Percentiles rank a stretch among this genome's conserved stretches.
These are phyloP conservation scores for Emydocephalus ijimae DNA, from an alignment of 2,113 vertebrate genomes.

Conservation along the genomic window DNA sequence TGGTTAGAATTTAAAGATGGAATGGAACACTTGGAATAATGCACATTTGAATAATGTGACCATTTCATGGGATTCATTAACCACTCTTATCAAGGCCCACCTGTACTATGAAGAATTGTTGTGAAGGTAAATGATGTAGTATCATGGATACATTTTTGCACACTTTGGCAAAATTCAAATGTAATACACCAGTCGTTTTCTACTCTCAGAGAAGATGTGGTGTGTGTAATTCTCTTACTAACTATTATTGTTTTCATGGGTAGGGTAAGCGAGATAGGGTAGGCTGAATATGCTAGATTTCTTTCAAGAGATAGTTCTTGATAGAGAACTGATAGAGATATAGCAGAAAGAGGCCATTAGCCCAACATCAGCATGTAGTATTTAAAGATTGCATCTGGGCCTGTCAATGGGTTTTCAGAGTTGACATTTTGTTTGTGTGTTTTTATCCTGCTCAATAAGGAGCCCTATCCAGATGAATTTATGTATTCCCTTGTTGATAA, in stretches of 20 bases:
- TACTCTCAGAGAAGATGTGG: background rate
- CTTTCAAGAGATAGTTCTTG: conserved; percentile 7
- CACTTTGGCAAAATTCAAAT: background rate
- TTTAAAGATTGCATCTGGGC: conserved; percentile 30
- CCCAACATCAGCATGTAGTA: conserved; percentile 38
- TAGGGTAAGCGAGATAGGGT: background rate
- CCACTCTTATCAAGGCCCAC: background rate
- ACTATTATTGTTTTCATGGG: background rate
- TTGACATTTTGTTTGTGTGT: conserved; percentile 54
- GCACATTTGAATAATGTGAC: background rate
- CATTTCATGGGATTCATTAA: background rate
- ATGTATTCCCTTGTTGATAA: conserved; percentile 56
- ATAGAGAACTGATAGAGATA: background rate
- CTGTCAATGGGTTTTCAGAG: conserved; percentile 53
- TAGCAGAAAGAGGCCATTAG: conserved; percentile 8
- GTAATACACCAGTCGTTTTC: background rate
- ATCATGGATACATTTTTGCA: background rate
- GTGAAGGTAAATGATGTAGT: background rate
- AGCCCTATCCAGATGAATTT: conserved; percentile 36
- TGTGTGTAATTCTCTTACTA: background rate
- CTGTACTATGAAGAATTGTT: background rate
- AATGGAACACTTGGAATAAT: background rate
- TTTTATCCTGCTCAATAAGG: conserved; percentile 55
- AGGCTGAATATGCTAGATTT: background rate
- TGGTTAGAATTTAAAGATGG: background rate